These are phyloP conservation scores for Drosophila mimica DNA, from an alignment of 2,888 invertebrate species.

Conservation along the genomic window DNA sequence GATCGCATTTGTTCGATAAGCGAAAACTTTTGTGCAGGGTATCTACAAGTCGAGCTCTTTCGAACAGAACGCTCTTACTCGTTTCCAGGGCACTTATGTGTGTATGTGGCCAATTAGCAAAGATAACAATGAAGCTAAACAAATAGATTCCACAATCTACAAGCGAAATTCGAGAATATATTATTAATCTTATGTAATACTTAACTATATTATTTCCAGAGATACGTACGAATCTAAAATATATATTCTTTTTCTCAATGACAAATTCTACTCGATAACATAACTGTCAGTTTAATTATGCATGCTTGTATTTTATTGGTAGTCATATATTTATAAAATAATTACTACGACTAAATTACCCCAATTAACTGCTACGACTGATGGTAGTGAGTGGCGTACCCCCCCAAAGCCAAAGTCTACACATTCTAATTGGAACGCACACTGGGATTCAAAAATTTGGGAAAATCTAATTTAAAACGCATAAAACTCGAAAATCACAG, in stretches of 20 bases:
- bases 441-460: slow-evolving; percentile 34
- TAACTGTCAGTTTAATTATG: background rate
- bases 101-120: slow-evolving; percentile 20
- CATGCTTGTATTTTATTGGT: background rate
- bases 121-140: slow-evolving; percentile 42
- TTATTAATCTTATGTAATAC: background rate
- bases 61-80: background rate
- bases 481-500: slow-evolving; percentile 21
- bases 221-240: background rate
- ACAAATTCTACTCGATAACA: slow-evolving; percentile 11
- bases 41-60: background rate
- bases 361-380: slow-evolving; percentile 58
- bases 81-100: slow-evolving; percentile 37
- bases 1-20: too few relatives aligned
- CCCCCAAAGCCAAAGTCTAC: slow-evolving; percentile 57
- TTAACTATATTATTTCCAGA: background rate
- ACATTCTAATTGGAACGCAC: slow-evolving; percentile 59
- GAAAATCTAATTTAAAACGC: slow-evolving; percentile 48
- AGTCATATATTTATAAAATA: slow-evolving; percentile 5
- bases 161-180: slow-evolving; percentile 6
- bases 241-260: background rate
- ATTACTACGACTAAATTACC: slow-evolving; percentile 44
- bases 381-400: slow-evolving; percentile 51
- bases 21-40: background rate
- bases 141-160: slow-evolving; percentile 16